Evolutionary conservation across 2,113 vertebrate genomes (phyloP).

Genomic region (Xiphophorus hellerii): DNA sequence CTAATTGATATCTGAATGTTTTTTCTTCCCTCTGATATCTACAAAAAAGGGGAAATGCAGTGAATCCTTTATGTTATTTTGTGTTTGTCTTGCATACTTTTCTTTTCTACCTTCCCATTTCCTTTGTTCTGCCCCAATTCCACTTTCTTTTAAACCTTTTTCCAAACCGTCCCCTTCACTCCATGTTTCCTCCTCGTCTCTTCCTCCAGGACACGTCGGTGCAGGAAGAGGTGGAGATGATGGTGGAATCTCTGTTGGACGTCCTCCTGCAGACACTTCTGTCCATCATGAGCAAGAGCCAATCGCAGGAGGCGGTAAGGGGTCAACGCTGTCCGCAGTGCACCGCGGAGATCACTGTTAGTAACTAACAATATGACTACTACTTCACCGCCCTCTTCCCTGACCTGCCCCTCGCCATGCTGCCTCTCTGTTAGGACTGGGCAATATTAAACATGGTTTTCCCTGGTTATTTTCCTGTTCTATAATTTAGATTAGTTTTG

Average conservation of each 20-base stretch:
- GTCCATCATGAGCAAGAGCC: slow-evolving; percentile 98
- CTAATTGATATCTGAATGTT: neutral
- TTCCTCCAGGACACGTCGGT: slow-evolving; percentile 89
- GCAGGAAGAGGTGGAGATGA: slow-evolving; percentile 98
- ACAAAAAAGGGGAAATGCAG: neutral
- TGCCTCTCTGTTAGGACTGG: slow-evolving; percentile 1
- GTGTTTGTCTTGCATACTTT: neutral
- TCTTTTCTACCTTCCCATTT: neutral
- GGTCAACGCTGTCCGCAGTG: slow-evolving; percentile 99
- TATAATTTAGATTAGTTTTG: fast-evolving
- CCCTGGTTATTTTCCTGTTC: neutral
- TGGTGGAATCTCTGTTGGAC: slow-evolving; percentile 98
- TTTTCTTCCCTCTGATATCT: neutral
- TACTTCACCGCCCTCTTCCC: slow-evolving; percentile 62
- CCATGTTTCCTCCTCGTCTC: neutral
- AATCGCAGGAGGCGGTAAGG: slow-evolving; percentile 99
- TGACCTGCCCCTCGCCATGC: slow-evolving; percentile 8
- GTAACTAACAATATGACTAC: slow-evolving; percentile 97
- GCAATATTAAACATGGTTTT: slow-evolving; percentile 15
- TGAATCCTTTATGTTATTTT: neutral
- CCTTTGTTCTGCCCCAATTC: neutral
- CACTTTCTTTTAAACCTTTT: neutral
- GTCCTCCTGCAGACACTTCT: slow-evolving; percentile 96
- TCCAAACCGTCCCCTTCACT: neutral
- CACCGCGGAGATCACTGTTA: slow-evolving; percentile 99